A percentile compares a stretch with the other conserved stretches of the same genome.
Evolutionary conservation across 2,888 invertebrate genomes (phyloP).

Genomic region (Strigamia transsilvanica): DNA sequence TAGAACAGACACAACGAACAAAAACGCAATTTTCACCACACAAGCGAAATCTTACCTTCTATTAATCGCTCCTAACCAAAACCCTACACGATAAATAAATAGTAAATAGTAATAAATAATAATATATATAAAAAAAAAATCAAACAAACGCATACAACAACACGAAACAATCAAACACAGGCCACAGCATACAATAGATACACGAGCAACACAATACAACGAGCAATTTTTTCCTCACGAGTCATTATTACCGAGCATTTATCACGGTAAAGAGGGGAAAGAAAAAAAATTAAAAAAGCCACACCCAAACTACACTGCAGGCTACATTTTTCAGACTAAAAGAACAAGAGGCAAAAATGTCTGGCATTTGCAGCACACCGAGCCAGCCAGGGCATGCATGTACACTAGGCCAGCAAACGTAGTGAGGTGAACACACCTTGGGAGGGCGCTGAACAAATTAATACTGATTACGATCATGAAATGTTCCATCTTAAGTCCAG

Average conservation of each 20-base stretch:
- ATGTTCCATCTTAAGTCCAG: slow-evolving; percentile 36
- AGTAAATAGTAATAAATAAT: background rate
- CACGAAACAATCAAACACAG: background rate
- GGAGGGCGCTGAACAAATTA: slow-evolving; percentile 41
- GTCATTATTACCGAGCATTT: slow-evolving; percentile 14
- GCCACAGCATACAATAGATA: background rate
- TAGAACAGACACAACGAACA: background rate
- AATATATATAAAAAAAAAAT: background rate
- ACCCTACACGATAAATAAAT: background rate
- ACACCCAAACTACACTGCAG: slow-evolving; percentile 34
- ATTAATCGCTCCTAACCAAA: background rate
- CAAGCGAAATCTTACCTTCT: background rate
- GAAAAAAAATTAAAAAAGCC: slow-evolving; percentile 15
- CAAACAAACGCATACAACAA: background rate
- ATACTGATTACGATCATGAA: slow-evolving; percentile 35
- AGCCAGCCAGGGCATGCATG: slow-evolving; percentile 1
- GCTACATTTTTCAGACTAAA: slow-evolving; percentile 35
- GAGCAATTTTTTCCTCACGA: slow-evolving; percentile 5
- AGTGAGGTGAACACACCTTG: slow-evolving; percentile 37
- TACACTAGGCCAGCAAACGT: slow-evolving; percentile 3
- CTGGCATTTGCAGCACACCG: slow-evolving; percentile 8
- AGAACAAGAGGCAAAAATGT: slow-evolving; percentile 39
- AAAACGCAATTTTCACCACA: no score
- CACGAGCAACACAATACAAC: background rate
- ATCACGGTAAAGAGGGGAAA: slow-evolving; percentile 6